Base-by-base conservation (phyloP, 2,888 invertebrate species). In the Synergus gifuensis region DNA sequence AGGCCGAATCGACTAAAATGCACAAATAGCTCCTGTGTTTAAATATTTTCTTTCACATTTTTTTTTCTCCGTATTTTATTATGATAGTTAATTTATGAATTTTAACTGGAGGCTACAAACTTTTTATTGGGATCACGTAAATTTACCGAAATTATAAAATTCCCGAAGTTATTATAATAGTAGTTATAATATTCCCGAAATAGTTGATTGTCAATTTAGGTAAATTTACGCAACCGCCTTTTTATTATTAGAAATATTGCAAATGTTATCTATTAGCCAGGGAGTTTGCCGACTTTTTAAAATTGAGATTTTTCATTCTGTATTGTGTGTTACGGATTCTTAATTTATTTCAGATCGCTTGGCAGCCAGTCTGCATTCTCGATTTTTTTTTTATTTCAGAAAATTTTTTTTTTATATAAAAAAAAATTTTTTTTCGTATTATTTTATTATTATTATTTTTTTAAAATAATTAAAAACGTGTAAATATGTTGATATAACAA, bases 1-100 rank as follows among this genome's bases (percentile, higher is more conserved):
- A 73, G 36, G 54, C 73, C 73, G 54, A 73, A 73, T 73, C 73
- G 73, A 73, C 49, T 73, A 73, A 28, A 73, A 73, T 73, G 54
- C 73, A 73, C 73, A 73, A 73, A 73, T 73, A 54, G n/a, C 54
- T 73, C 73, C n/a, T 54, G 18, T 54, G 54, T 54, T 49, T n/a
- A 18, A 9, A 49, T 73, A 49, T 69, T 49, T 44, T 79, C 7
- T 28, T 22, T 4, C 7, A 54, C 22, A 14, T 76, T 49, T 49
- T 76, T 22, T 64, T 22, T 42, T 63, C n/a, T 73, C n/a, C 40
- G 42, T 60, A 42, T 44, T 60, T 76, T 76, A 49, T 63, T 28
- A 22, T 5, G 5, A 5, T 62, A 62, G 18, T 11, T 62, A 62
- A 22, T 36, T 36, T 36, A 36, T 22, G 22, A 62, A 62, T 62